Evolutionary conservation across 2,888 invertebrate species (phyloP), one percentile per base, ranked within the genome.

Genomic region (Aporophyla nigra): DNA sequence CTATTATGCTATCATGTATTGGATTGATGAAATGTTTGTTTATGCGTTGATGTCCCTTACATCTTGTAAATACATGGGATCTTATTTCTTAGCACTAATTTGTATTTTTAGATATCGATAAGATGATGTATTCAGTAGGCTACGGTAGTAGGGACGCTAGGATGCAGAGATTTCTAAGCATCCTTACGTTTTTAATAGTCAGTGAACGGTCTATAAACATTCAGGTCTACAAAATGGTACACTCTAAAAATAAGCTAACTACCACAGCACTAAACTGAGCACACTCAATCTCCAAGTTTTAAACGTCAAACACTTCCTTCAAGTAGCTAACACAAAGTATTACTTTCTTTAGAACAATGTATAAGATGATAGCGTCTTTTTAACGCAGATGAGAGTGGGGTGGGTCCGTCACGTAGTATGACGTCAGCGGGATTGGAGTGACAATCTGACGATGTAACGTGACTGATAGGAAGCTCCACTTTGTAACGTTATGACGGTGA

Each of bases 391-490:
- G 59, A 65, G 14, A 61, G 54, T 19, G 58, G 6, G 51, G 53
- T 14, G 58, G 27, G 56, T 43, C 46, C 3, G 27, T 67, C 83
- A 83, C 86, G 86, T 83, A 77, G 9, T 24, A 24, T 53, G 27
- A 49, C 71, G 77, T 71, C 69, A 72, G 77, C 85, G 19, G 56
- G 53, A 61, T 51, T 58, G 19, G 59, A 65, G 82, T 46, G 65
- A 58, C 46, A 51, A 77, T 77, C 70, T 67, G 19, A 33, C 56
- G 65, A 79, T 81, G 69, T 49, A 14, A 83, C 80, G 81, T 79
- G 81, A 70, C 79, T 33, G 84, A 81, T 83, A 73, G 49, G 49
- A 59, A 59, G n/a, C 14, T 49, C 77, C 54, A 79, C 53, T 73
- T 61, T 62, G 84, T 79, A 12, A 70, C 67, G 68, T 24, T 56